Percentiles rank a stretch among this genome's conserved stretches.
Conservation (phyloP, 2,113 vertebrate genomes). For the Pterocles burchelli region DNA sequence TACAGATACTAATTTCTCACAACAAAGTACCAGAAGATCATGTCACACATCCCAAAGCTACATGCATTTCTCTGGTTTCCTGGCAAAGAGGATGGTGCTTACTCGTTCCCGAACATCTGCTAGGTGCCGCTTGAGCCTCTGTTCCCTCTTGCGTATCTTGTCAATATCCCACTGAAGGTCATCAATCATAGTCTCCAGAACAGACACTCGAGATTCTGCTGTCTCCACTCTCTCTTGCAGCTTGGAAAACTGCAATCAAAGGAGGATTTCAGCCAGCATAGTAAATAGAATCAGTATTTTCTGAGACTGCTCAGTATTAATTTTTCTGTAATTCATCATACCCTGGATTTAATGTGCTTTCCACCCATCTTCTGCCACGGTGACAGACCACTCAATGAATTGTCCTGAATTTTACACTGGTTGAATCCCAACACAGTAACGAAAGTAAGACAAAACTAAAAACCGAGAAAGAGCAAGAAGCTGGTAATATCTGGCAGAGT, state of each 20-base stretch:
- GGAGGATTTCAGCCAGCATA: background rate
- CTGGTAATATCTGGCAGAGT: background rate
- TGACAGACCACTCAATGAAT: background rate
- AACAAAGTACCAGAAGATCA: background rate
- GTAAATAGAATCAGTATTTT: background rate
- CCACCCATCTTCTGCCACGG: background rate
- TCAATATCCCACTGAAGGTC: slow-evolving; percentile 98
- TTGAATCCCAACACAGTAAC: background rate
- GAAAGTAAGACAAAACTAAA: background rate
- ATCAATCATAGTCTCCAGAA: slow-evolving; percentile 91
- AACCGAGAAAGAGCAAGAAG: background rate
- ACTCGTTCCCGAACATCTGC: slow-evolving; percentile 92
- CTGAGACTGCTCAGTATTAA: background rate
- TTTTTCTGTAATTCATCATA: background rate
- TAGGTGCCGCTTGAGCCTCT: slow-evolving; percentile 90
- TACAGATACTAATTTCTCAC: background rate
- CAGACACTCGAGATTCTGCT: slow-evolving; percentile 89
- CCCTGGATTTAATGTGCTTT: background rate
- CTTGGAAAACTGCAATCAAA: slow-evolving; percentile 76
- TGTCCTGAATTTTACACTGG: background rate
- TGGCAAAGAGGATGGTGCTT: background rate
- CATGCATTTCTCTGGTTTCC: background rate
- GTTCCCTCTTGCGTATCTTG: slow-evolving; percentile 93
- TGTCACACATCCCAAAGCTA: background rate
- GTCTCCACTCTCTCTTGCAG: slow-evolving; percentile 87